Percentiles rank a stretch among this genome's conserved stretches.
Conservation (phyloP, 2,888 invertebrate species). For the Tupiocoris notatus region DNA sequence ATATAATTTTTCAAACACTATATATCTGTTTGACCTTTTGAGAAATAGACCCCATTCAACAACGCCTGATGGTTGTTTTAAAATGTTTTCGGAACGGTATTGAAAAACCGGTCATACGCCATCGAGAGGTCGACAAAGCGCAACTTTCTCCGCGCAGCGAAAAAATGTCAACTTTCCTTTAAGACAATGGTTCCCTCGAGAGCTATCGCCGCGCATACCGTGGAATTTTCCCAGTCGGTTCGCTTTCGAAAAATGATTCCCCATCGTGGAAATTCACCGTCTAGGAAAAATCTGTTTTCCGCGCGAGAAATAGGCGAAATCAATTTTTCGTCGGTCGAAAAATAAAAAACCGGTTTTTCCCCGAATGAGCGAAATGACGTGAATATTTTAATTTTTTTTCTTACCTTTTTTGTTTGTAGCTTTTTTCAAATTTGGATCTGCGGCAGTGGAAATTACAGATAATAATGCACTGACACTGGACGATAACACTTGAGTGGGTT, state of each 20-base stretch:
- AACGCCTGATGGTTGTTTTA: too few relatives aligned
- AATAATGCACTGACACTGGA: slow-evolving; percentile 14
- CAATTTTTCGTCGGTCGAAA: too few relatives aligned
- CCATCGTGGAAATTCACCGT: too few relatives aligned
- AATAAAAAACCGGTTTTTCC: too few relatives aligned
- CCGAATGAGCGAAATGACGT: not conserved
- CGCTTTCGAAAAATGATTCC: too few relatives aligned
- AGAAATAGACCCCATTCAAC: too few relatives aligned
- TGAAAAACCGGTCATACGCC: not conserved
- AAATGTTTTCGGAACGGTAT: not conserved
- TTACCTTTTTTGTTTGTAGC: slow-evolving; percentile 2
- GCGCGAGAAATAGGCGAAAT: too few relatives aligned
- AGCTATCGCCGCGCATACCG: not conserved
- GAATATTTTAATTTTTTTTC: not conserved
- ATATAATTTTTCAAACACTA: too few relatives aligned
- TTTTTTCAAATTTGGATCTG: not conserved
- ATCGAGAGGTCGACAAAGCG: not conserved
- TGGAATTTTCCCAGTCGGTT: too few relatives aligned
- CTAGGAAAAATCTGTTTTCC: too few relatives aligned
- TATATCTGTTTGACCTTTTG: too few relatives aligned
- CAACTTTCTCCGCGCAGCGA: slow-evolving; percentile 5
- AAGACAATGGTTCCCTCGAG: not conserved
- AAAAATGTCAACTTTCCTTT: not conserved
- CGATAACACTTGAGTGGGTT: slow-evolving; percentile 43
- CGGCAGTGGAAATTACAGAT: not conserved